Percentiles rank a stretch among this genome's conserved stretches.
These are phyloP conservation scores for Coregonus clupeaformis DNA, from an alignment of 2,113 vertebrate species.

Conservation along the genomic window DNA sequence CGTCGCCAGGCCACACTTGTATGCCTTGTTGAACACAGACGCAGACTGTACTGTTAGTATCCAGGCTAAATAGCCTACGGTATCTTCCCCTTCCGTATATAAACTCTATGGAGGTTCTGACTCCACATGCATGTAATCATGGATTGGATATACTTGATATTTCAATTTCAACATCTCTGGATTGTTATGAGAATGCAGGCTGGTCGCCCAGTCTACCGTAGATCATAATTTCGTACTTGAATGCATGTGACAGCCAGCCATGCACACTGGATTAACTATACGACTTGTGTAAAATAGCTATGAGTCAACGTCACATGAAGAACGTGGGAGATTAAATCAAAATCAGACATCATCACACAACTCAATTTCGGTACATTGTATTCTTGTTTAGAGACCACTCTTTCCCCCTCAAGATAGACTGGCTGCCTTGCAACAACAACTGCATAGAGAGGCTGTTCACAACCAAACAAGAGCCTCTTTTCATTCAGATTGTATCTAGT, in stretches of 20 bases:
- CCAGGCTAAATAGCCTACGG: not conserved
- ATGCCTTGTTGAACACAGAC: too few species aligned
- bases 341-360: conserved; percentile 20
- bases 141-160: not conserved
- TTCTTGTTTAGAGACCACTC: not conserved
- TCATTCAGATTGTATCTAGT: not conserved
- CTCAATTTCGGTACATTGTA: too few species aligned
- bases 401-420: not conserved
- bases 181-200: not conserved
- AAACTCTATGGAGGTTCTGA: not conserved
- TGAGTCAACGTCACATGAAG: conserved; percentile 28
- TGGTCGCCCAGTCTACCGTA: not conserved
- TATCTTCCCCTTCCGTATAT: not conserved
- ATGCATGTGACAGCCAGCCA: not conserved
- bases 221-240: conserved; percentile 19
- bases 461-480: not conserved
- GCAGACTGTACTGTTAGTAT: not conserved
- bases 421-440: not conserved
- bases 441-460: too few species aligned
- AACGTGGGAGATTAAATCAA: conserved; percentile 21
- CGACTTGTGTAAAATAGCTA: conserved; percentile 6
- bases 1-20: too few species aligned
- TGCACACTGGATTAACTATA: conserved; percentile 2
- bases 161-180: not conserved
- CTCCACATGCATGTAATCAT: not conserved